Evolutionary conservation across 2,797 vertebrate genomes (phyloP).

Genomic region (Coluber constrictor): DNA sequence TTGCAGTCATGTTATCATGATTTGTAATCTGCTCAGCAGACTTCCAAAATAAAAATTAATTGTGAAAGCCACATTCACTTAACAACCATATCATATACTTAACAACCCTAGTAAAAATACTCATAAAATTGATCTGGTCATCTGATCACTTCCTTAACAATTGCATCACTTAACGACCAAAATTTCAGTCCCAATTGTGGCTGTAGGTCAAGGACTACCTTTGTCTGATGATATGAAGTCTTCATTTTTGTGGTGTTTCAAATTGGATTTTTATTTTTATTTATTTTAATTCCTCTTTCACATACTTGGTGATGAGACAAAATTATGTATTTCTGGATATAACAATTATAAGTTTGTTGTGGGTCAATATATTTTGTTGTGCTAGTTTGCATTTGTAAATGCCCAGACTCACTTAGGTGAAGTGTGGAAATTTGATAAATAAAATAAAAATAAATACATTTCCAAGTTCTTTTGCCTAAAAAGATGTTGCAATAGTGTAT

Average conservation of each 20-base stretch:
- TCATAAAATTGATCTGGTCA: not conserved
- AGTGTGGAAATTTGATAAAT: not conserved
- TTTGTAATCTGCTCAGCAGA: not conserved
- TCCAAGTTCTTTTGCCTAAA: not conserved
- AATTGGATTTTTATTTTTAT: not conserved
- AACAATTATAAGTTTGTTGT: not conserved
- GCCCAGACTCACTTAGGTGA: not conserved
- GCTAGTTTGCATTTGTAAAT: not conserved
- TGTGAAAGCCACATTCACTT: not conserved
- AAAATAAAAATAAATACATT: not conserved
- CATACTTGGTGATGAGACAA: not conserved
- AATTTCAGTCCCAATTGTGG: not conserved
- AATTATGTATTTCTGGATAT: not conserved
- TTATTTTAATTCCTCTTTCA: not conserved
- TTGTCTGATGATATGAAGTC: not conserved
- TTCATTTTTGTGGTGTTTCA: slow-evolving; percentile 14
- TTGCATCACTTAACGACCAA: not conserved
- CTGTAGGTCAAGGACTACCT: not conserved
- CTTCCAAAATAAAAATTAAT: not conserved
- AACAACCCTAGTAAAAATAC: not conserved
- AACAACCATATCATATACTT: not conserved
- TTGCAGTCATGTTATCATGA: not conserved
- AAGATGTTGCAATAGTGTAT: not conserved
- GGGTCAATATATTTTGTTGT: not conserved
- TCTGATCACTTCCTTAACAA: not conserved